Evolutionary conservation across 2,888 invertebrate species (phyloP), one percentile per base, ranked within the genome.

Genomic region (Archips xylosteana): DNA sequence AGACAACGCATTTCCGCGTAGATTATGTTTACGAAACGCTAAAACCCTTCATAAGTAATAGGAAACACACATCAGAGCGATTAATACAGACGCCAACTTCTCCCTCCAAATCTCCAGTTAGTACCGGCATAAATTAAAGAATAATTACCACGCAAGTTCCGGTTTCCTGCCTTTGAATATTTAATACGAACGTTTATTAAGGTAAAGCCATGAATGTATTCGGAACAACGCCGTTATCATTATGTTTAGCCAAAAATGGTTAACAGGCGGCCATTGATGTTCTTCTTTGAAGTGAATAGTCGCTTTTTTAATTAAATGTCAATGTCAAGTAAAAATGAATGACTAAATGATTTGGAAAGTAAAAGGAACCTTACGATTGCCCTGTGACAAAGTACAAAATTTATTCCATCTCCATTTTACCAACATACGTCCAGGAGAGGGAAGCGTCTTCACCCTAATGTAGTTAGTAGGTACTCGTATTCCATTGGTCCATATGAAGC

Each of bases 41-140:
- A 36, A 60, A 60, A 36, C 34, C 60, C 60, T 60, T 60, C 60
- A 60, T 65, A n/a, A 47, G 23, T 39, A 66, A 51, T 51, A 67
- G 60, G 51, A 54, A 63, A 57, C 62, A 57, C 57, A 70, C 49
- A 69, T 69, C 42, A 64, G 13, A 39, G 64, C 64, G 59, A 61
- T 61, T 47, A 70, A 70, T 70, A 42, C 57, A 68, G 64, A 64
- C 64, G 70, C 64, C 70, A 32, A 69, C 45, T 59, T 74, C 62
- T 62, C 54, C 45, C 70, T 69, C 54, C 51, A 65, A 74, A 74
- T 74, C 74, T 70, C 74, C 74, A 59, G 70, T 64, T 69, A 64
- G 73, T 70, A 64, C 68, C 63, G 68, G 73, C 73, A 74, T 74
- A 74, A 74, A 74, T 74, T 74, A 70, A 74, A 74, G 65, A 74